Base-by-base conservation (phyloP, 2,113 vertebrate species). In the Barbus barbus region DNA sequence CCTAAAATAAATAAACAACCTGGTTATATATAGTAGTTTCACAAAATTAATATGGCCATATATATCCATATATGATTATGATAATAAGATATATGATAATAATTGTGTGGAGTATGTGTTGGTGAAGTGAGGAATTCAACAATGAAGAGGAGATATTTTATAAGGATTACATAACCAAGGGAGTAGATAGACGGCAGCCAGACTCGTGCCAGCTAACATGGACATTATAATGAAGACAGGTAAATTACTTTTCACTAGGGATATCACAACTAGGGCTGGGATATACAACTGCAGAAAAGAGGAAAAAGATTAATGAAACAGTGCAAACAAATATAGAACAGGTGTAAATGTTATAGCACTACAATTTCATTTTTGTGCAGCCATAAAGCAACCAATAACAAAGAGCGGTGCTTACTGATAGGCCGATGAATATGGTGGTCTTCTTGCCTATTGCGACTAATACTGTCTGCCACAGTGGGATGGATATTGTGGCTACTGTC, bases 401-500 rank as follows among this genome's bases (percentile, higher is more conserved):
- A 63, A 56, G 12, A 51, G 5, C 7, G 2, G 72, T 69, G 44
- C 93, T 92, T 69, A 93, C 93, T 20, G 67, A 86, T 38, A 93
- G 81, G n/a, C 93, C 93, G 16, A 93, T 82, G 41, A 44, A 44
- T 44, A 44, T 44, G 41, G 41, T 44, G 41, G 41, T 44, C 41
- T 44, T 44, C 3, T 95, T 94, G 56, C 93, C 92, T 81, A 93
- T 83, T 69, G 61, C 91, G 33, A 91, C 86, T 48, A 92, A 78
- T 33, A 93, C 33, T 11, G 58, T 86, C 83, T 94, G 94, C 93
- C 94, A 94, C 12, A 91, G 3, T 11, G 91, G 92, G 36, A 93
- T 56, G n/a, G 86, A 91, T 78, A 93, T 8, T 7, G 90, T 92
- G 33, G 93, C 91, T n/a, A 90, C 76, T 7, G 86, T 63, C 93